phyloP scores from a whole-genome alignment of 2,888 invertebrate species.

The Cosmopolites sordidus region DNA sequence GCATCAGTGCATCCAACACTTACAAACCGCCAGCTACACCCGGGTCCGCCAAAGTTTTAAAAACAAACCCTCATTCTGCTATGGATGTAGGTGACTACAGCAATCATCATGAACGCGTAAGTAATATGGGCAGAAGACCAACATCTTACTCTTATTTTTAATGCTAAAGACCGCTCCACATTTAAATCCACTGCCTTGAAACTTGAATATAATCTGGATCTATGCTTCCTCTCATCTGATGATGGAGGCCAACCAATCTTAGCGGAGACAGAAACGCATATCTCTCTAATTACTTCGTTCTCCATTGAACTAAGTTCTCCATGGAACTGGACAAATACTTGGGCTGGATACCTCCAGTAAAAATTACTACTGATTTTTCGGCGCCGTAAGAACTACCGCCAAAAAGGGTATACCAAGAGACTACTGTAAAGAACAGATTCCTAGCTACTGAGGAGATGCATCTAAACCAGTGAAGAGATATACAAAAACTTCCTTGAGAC shows the following conservation, averaged over 20 bases:
- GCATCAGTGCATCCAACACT: too few relatives aligned
- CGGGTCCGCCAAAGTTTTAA: slow-evolving; percentile 25
- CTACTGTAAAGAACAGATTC: slow-evolving; percentile 25
- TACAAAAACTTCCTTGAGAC: slow-evolving; percentile 22
- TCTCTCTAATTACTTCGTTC: background rate
- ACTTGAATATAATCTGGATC: slow-evolving; percentile 22
- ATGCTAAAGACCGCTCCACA: slow-evolving; percentile 25
- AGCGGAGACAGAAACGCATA: background rate
- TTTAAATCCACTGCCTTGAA: slow-evolving; percentile 27
- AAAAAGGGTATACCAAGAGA: slow-evolving; percentile 24
- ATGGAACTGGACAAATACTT: slow-evolving; percentile 16
- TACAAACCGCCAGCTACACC: slow-evolving; percentile 23
- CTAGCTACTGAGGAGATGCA: too few relatives aligned
- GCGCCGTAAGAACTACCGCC: slow-evolving; percentile 12
- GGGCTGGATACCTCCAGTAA: slow-evolving; percentile 14
- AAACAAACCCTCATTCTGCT: slow-evolving; percentile 20
- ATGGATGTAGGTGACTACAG: slow-evolving; percentile 27
- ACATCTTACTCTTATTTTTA: slow-evolving; percentile 19
- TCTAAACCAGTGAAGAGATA: slow-evolving; percentile 16
- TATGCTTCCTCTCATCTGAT: slow-evolving; percentile 13
- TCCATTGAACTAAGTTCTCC: background rate
- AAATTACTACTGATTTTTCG: slow-evolving; percentile 19
- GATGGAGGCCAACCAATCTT: background rate
- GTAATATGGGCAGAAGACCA: slow-evolving; percentile 25
- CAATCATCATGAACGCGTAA: slow-evolving; percentile 22